Evolutionary conservation across 1,140 invertebrate genomes (phyloP), one percentile per base, ranked within the genome.

Genomic region (Zaprionus nigranus): DNA sequence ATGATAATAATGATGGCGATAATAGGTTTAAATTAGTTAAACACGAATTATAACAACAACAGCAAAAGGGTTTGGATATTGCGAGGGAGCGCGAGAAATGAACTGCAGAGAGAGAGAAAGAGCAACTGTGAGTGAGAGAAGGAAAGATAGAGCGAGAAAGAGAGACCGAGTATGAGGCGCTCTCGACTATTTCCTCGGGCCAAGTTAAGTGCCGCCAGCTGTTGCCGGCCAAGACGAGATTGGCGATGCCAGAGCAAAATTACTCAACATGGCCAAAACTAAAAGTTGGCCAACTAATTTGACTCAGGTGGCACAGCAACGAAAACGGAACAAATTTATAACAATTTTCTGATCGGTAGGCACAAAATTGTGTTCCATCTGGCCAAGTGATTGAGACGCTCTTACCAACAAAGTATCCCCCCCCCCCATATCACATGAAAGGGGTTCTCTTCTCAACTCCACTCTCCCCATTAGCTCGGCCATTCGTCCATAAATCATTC

Each of bases 1-100:
- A 84, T 82, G 88, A 91, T 91, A 91, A 91, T 91, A 91, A 91
- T 88, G 84, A 88, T 79, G 90, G 88, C 88, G 81, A 91, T 91
- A 91, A 91, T 91, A 88, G 88, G 80, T 76, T 81, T 73, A 91
- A 91, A 91, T 91, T 91, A 91, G 88, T 91, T 88, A 84, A 88
- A 88, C 85, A 88, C 85, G 82, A 86, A 86, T 86, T 86, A 86
- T 87, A 88, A 90, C 57, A 72, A 82, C 65, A 84, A 81, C 75
- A 73, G 72, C 79, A 79, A 66, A 77, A 77, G 78, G 68, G 68
- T 59, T 76, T 71, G 40, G n/a, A 69, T 60, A 74, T 69, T 74
- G 71, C 65, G 65, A 74, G 71, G 71, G 71, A 74, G 71, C 71
- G 51, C 65, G 28, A 28, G 11, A 59, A 59, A 51, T 51, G 46